Percentiles rank a stretch among this genome's conserved stretches.
These are phyloP conservation scores for Phlogophora meticulosa DNA, from an alignment of 2,888 invertebrate genomes.

Conservation along the genomic window DNA sequence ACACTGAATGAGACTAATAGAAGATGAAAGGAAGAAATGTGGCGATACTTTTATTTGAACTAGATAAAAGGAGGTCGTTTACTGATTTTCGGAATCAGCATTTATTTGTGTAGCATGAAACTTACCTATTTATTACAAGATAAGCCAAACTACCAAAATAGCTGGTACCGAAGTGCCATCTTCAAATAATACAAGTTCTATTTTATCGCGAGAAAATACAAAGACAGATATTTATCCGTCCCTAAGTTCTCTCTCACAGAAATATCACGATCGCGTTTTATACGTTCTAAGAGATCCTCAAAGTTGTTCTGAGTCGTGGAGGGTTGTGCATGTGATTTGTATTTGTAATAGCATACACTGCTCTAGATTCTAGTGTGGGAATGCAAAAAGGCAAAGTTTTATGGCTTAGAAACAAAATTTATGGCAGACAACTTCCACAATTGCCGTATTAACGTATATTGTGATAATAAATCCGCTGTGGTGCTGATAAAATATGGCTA, in stretches of 20 bases:
- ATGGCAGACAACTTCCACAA: slow-evolving; percentile 41
- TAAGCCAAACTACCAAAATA: slow-evolving; percentile 22
- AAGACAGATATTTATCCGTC: slow-evolving; percentile 40
- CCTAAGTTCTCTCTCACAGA: slow-evolving; percentile 28
- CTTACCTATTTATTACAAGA: slow-evolving; percentile 10
- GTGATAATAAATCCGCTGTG: slow-evolving; percentile 47
- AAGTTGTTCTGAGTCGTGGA: slow-evolving; percentile 24
- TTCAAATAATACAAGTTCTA: slow-evolving; percentile 28
- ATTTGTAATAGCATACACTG: slow-evolving; percentile 48
- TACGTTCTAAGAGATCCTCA: slow-evolving; percentile 37
- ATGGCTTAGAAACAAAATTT: slow-evolving; percentile 42
- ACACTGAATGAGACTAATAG: slow-evolving; percentile 54
- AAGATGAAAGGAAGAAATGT: slow-evolving; percentile 60
- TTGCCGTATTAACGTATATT: slow-evolving; percentile 41
- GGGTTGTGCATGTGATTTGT: slow-evolving; percentile 47
- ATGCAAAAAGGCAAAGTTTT: slow-evolving; percentile 41
- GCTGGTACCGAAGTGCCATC: slow-evolving; percentile 16
- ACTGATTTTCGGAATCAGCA: slow-evolving; percentile 43
- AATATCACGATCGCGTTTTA: slow-evolving; percentile 45
- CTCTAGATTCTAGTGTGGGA: slow-evolving; percentile 7
- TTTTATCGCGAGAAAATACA: slow-evolving; percentile 41
- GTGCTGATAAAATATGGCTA: slow-evolving; percentile 39
- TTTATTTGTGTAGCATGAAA: slow-evolving; percentile 26
- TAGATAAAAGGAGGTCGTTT: slow-evolving; percentile 51
- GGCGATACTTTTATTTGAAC: slow-evolving; percentile 51